These are phyloP conservation scores for Tuberolachnus salignus DNA, from an alignment of 2,888 invertebrate species.

Conservation along the genomic window DNA sequence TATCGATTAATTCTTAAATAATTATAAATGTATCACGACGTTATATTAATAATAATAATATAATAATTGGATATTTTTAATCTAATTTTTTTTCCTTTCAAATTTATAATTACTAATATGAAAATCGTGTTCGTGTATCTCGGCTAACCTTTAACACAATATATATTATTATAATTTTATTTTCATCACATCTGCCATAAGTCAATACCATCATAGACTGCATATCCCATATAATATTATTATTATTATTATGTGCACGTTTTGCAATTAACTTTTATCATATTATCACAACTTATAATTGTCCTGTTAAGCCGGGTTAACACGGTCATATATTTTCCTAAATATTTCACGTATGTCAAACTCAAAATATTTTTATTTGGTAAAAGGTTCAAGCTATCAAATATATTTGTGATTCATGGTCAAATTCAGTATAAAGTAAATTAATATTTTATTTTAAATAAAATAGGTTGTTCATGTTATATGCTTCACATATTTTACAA, in stretches of 20 bases:
- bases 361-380: no score
- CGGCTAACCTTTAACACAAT: not conserved
- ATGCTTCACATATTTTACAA: no score
- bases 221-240: not conserved
- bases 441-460: no score
- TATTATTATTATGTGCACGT: not conserved
- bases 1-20: not conserved
- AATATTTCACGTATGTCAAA: no score
- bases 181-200: not conserved
- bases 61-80: not conserved
- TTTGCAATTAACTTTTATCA: not conserved
- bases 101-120: not conserved
- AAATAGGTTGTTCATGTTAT: no score
- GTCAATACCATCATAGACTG: not conserved
- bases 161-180: not conserved
- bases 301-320: not conserved
- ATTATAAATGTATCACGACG: slow-evolving; percentile 10
- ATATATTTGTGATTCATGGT: no score
- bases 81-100: not conserved
- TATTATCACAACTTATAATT: not conserved
- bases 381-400: no score
- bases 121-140: not conserved
- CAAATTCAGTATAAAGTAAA: no score
- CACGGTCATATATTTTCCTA: no score
- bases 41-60: not conserved